phyloP scores from a whole-genome alignment of 2,888 invertebrate species.

The Prionchulus punctatus region DNA sequence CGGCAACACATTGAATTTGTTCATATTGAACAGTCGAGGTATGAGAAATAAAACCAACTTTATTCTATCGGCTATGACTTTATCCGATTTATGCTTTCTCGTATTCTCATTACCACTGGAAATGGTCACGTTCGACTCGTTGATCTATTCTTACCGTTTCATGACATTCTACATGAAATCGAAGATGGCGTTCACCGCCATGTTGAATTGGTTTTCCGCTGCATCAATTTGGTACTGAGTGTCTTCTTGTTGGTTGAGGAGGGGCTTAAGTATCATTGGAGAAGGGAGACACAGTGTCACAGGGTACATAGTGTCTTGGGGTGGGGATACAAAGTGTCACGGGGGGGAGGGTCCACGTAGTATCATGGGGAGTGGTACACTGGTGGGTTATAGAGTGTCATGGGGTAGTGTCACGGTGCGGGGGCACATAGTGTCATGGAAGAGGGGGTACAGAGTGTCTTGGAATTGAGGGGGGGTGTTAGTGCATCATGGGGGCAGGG shows the following conservation, averaged over 20 bases:
- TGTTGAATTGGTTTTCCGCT: slow-evolving; percentile 19
- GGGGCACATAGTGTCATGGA: too few relatives aligned
- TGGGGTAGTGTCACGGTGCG: too few relatives aligned
- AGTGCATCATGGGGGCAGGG: too few relatives aligned
- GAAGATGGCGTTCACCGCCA: slow-evolving; percentile 17
- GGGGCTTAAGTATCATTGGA: too few relatives aligned
- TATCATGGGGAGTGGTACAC: too few relatives aligned
- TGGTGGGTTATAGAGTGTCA: too few relatives aligned
- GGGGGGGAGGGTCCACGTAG: too few relatives aligned
- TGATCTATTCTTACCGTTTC: neutral
- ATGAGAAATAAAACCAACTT: slow-evolving; percentile 18
- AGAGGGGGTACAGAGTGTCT: too few relatives aligned
- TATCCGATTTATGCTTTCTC: slow-evolving; percentile 1
- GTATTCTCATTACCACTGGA: neutral
- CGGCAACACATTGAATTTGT: slow-evolving; percentile 18
- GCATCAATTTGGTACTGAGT: slow-evolving; percentile 18
- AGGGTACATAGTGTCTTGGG: too few relatives aligned
- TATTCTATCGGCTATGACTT: slow-evolving; percentile 16
- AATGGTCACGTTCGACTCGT: neutral
- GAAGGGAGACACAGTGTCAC: too few relatives aligned
- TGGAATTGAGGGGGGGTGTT: too few relatives aligned
- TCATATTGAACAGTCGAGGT: slow-evolving; percentile 16
- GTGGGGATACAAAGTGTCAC: too few relatives aligned
- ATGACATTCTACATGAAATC: neutral
- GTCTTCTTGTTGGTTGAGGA: neutral